phyloP scores from a whole-genome alignment of 2,113 vertebrate genomes.

The Silurus asotus region DNA sequence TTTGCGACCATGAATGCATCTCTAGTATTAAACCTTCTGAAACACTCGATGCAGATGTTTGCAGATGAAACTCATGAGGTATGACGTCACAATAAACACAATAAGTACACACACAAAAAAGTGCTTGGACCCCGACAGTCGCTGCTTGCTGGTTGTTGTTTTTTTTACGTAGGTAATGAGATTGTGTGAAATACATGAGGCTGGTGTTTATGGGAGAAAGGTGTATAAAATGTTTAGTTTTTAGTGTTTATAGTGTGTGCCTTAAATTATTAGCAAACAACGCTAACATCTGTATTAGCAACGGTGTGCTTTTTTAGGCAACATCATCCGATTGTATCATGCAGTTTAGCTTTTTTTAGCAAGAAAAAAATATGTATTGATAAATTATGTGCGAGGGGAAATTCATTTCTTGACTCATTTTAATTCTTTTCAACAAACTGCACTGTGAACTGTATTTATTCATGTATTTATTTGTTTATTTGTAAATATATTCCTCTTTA shows the following conservation, averaged over 20 bases:
- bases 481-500: background rate
- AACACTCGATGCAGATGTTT: background rate
- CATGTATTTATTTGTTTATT: conserved; percentile 35
- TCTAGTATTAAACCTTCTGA: background rate
- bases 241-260: conserved; percentile 32
- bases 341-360: background rate
- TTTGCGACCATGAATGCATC: too few relatives aligned
- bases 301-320: background rate
- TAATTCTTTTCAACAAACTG: conserved; percentile 42
- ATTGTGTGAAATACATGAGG: conserved; percentile 24
- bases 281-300: conserved; percentile 15
- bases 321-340: background rate
- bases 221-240: conserved; percentile 7
- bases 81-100: background rate
- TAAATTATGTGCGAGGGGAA: background rate
- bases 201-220: conserved; percentile 3
- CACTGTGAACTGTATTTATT: conserved; percentile 55
- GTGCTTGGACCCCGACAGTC: background rate
- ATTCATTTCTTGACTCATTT: background rate
- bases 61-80: background rate
- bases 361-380: background rate
- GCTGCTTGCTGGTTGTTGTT: conserved; percentile 11
- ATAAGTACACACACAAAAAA: background rate
- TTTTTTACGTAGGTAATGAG: background rate
- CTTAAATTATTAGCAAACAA: conserved; percentile 42